A percentile compares a stretch with the other conserved stretches of the same genome.
Evolutionary conservation across 1,140 invertebrate genomes (phyloP).

Genomic region (Lasaia peninsularis): DNA sequence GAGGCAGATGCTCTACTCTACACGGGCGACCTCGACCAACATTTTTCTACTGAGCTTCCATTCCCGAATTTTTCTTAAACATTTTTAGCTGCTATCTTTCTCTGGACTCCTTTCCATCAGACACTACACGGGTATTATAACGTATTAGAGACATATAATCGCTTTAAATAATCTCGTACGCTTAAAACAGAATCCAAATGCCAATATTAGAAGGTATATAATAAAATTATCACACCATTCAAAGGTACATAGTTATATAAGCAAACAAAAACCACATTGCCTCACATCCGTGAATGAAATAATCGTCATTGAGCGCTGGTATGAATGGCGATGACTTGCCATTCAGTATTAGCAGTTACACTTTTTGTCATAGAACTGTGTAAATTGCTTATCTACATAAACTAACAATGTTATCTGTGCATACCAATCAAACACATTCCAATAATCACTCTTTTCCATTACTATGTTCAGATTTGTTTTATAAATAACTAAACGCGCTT

Average conservation of each 20-base stretch:
- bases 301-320: conserved; percentile 29
- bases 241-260: conserved; percentile 4
- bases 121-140: too few relatives aligned
- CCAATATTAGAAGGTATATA: background rate
- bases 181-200: too few relatives aligned
- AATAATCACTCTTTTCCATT: too few relatives aligned
- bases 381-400: conserved; percentile 9
- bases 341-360: conserved; percentile 12
- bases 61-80: too few relatives aligned
- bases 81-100: too few relatives aligned
- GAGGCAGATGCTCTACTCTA: too few relatives aligned
- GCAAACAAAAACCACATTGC: conserved; percentile 11
- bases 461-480: too few relatives aligned
- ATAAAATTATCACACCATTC: background rate
- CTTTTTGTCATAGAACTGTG: conserved; percentile 1
- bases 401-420: background rate
- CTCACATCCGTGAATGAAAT: conserved; percentile 32
- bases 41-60: too few relatives aligned
- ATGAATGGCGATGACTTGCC: conserved; percentile 22
- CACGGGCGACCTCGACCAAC: too few relatives aligned
- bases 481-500: too few relatives aligned
- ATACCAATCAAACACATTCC: background rate
- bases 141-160: too few relatives aligned
- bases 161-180: background rate
- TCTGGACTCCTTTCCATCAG: too few relatives aligned